Base-by-base conservation (phyloP, 35 echinoderm and acorn worm species). In the Lytechinus pictus region DNA sequence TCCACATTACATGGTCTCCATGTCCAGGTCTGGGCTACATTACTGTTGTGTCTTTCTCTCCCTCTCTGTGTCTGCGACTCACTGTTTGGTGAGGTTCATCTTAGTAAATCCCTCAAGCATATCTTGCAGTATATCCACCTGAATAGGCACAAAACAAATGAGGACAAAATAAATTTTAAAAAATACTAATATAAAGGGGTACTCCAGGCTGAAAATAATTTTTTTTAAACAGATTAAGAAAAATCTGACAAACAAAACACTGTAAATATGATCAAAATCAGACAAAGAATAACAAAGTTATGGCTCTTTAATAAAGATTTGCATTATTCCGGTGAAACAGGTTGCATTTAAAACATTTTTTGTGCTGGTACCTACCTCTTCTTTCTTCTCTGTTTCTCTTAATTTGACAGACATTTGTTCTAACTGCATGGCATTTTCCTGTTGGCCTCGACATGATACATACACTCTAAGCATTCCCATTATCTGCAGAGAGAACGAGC, bases 391-490 rank as follows among this genome's bases (percentile, higher is more conserved):
- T 27, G 92, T 93, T 24, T 93, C 92, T 54, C 55, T 93, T 54
- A 93, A 57, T 27, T 93, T 93, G 92, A 57, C 53, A 10, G 92
- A 93, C 92, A 93, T 93, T 57, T 93, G 92, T 93, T 93, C 92
- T 54, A 93, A 44, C 54, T 93, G 92, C 92, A 93, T 93, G 52
- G 92, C 92, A 93, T 93, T 93, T 27, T 93, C 92, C 54, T 93
- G 92, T 27, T 93, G 92, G 55, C 92, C 92, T 27, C 92, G 92
- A 93, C 92, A 93, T 4, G 92, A 93, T 9, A 93, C 92, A 13
- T 93, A 93, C 92, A 93, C 92, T 54, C 92, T 21, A 27, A 93
- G 92, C 92, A 93, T 93, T 27, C 92, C 92, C 92, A 93, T 93
- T 12, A 93, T 93, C 92, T 93, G 55, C 10, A 27, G n/a, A 90